These are phyloP conservation scores for Hylomyscus alleni DNA, from an alignment of 2,797 vertebrate species.

Conservation along the genomic window DNA sequence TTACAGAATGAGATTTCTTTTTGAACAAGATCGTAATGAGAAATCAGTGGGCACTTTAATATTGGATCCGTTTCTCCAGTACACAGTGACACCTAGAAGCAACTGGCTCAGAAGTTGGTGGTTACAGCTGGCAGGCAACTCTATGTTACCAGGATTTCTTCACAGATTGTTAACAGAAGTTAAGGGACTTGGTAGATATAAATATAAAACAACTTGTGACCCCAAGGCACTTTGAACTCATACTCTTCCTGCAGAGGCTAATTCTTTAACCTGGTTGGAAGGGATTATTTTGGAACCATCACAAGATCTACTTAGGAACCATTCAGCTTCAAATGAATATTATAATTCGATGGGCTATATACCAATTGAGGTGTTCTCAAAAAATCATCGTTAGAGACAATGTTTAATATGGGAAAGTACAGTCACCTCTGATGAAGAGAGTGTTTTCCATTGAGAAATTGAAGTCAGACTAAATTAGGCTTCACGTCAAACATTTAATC, in stretches of 20 bases:
- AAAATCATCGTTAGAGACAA: constrained; percentile 94
- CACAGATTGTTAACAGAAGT: constrained; percentile 97
- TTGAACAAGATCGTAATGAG: constrained; percentile 98
- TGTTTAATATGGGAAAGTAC: constrained; percentile 95
- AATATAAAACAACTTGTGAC: constrained; percentile 87
- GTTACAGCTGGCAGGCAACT: constrained; percentile 97
- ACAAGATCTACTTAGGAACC: constrained; percentile 96
- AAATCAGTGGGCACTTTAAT: constrained; percentile 97
- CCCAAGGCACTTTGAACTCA: constrained; percentile 96
- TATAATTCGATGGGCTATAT: constrained; percentile 88
- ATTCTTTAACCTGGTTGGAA: constrained; percentile 98
- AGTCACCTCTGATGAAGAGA: constrained; percentile 97
- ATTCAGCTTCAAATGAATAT: constrained; percentile 96
- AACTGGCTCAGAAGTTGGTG: constrained; percentile 96
- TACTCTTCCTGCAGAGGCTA: constrained; percentile 95
- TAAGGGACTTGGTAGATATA: constrained; percentile 85
- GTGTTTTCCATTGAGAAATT: constrained; percentile 99
- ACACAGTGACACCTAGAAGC: constrained; percentile 97
- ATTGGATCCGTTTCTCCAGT: constrained; percentile 96
- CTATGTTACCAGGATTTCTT: constrained; percentile 97
- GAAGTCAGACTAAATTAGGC: constrained; percentile 59
- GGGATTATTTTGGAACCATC: constrained; percentile 96
- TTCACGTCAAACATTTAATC: constrained; percentile 63
- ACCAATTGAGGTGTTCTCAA: constrained; percentile 96
- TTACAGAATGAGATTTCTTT: constrained; percentile 96